Evolutionary conservation across 2,888 invertebrate genomes (phyloP).

Genomic region (Tetramorium bicarinatum): DNA sequence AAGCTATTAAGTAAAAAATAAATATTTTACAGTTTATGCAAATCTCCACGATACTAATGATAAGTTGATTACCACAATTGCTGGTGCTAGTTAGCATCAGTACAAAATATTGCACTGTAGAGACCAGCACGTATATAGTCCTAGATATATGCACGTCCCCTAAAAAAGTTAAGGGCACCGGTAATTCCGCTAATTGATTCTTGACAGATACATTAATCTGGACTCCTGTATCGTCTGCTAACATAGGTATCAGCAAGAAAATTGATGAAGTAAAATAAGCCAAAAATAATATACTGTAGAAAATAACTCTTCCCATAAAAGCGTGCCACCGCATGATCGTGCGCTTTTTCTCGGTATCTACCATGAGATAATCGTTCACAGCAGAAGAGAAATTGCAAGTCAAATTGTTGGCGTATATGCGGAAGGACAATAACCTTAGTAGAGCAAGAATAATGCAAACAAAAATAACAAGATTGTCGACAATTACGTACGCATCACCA

Average conservation of each 20-base stretch:
- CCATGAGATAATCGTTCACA: no score
- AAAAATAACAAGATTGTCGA: no score
- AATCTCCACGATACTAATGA: neutral
- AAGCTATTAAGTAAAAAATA: no score
- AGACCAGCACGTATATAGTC: constrained; percentile 4
- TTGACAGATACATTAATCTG: constrained; percentile 1
- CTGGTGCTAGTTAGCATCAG: neutral
- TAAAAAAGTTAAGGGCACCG: constrained; percentile 17
- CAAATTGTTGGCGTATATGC: no score
- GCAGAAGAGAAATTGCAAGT: no score
- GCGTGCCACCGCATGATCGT: constrained; percentile 40
- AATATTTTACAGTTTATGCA: neutral
- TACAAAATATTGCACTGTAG: neutral
- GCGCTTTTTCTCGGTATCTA: neutral
- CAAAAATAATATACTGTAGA: neutral
- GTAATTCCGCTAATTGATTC: neutral
- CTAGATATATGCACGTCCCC: neutral
- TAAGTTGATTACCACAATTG: constrained; percentile 38
- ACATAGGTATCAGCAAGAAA: neutral
- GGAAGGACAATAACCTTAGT: no score
- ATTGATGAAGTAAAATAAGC: constrained; percentile 18
- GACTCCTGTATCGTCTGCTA: neutral
- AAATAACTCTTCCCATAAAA: constrained; percentile 24
- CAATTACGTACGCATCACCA: no score
- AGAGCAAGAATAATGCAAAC: no score